Base-by-base conservation (phyloP, 1,140 invertebrate species). In the Lerema accius region DNA sequence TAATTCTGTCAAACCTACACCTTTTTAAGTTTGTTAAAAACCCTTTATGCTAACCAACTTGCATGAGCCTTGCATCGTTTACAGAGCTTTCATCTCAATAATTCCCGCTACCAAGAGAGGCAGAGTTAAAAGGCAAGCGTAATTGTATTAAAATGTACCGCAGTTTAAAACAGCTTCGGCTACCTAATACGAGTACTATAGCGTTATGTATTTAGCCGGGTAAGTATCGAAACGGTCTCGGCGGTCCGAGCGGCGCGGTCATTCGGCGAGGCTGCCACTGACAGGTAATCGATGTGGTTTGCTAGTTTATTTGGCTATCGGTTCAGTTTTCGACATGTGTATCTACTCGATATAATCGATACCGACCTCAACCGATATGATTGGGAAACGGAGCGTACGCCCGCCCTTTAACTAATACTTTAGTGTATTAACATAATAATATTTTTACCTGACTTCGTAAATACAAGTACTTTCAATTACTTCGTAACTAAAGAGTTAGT, bases 221-320 rank as follows among this genome's bases (percentile, higher is more conserved):
- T 71, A 74, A 60, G 56, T 65, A 53, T 76, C 66, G 69, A 62
- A 63, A 67, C 70, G 69, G 68, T 82, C 77, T 79, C 66, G 69
- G 64, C 60, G 74, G 71, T 71, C 67, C 73, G 65, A 62, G 48
- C 69, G 74, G 61, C 67, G 71, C 71, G 84, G 82, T 83, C 84
- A 89, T 73, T 79, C 70, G 71, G 69, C 66, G 64, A 72, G 76
- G 71, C 84, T 89, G 86, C 77, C 73, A 67, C 64, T 89, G 86
- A 89, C 86, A 89, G 86, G 83, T 87, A 89, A 89, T 89, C 86
- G 83, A 89, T 89, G 81, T 78, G 80, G 82, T 82, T 80, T 80
- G 75, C 82, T 87, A 86, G 86, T 89, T 89, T 89, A 89, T 89
- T 87, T 87, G 83, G 86, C 86, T 87, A 89, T 87, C 83, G 77